Conservation (phyloP, 2,888 invertebrate species). For the Cephus pygmeus region DNA sequence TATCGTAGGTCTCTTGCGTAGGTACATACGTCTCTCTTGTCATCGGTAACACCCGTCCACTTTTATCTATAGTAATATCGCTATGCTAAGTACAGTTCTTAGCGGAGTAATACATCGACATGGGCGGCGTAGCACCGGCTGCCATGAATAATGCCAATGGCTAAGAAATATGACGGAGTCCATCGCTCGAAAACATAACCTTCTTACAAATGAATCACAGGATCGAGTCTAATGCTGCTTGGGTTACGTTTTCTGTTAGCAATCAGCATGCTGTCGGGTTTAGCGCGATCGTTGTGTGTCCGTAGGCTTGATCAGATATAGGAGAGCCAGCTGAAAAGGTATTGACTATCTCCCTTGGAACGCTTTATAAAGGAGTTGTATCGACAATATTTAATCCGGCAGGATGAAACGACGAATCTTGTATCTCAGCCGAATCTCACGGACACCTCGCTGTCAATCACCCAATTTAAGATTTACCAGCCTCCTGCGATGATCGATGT, state of each 20-base stretch:
- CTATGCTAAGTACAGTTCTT: background rate
- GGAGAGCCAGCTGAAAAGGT: conserved; percentile 2
- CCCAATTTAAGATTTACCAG: conserved; percentile 31
- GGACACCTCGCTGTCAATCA: conserved; percentile 33
- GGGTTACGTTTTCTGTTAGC: conserved; percentile 21
- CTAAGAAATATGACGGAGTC: background rate
- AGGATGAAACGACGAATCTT: conserved; percentile 5
- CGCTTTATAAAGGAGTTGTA: background rate
- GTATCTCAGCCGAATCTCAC: conserved; percentile 22
- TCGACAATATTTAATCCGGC: conserved; percentile 17
- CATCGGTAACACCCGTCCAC: background rate
- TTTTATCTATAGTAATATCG: background rate
- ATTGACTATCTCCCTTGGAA: conserved; percentile 5
- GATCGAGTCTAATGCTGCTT: background rate
- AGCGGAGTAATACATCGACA: background rate
- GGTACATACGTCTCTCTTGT: background rate
- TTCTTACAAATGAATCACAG: background rate
- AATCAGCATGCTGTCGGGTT: conserved; percentile 20
- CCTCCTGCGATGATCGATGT: conserved; percentile 24
- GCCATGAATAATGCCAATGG: background rate
- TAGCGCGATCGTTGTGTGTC: background rate
- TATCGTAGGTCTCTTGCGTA: background rate
- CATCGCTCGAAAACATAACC: background rate
- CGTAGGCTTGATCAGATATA: background rate
- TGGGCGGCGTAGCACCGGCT: background rate